Evolutionary conservation across 2,113 vertebrate species (phyloP).

Genomic region (Butorides virescens): DNA sequence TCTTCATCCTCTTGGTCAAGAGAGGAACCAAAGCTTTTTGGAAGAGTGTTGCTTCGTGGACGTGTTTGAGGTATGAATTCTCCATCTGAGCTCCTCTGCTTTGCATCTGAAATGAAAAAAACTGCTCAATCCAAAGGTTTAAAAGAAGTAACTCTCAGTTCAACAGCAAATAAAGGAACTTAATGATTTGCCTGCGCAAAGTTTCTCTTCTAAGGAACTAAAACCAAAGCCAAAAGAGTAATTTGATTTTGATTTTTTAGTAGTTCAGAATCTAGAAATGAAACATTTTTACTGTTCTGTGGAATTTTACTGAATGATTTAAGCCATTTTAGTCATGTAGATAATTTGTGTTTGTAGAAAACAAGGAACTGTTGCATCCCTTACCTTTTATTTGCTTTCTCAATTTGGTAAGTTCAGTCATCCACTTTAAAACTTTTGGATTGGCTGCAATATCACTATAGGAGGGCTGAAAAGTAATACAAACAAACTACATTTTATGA

Average conservation of each 20-base stretch:
- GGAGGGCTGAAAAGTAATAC: slow-evolving; percentile 81
- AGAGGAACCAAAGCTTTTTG: slow-evolving; percentile 97
- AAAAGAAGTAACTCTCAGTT: background rate
- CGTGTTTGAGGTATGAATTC: slow-evolving; percentile 89
- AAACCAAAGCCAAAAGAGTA: background rate
- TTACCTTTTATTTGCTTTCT: slow-evolving; percentile 97
- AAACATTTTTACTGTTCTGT: background rate
- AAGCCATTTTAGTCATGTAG: background rate
- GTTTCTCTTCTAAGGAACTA: background rate
- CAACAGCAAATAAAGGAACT: background rate
- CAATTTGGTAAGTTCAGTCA: slow-evolving; percentile 96
- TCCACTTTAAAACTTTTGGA: slow-evolving; percentile 97
- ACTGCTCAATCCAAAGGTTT: background rate
- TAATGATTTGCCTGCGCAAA: background rate
- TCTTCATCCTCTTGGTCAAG: slow-evolving; percentile 84
- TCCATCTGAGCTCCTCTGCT: slow-evolving; percentile 86
- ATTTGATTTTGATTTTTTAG: background rate
- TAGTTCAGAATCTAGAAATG: background rate
- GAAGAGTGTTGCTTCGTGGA: slow-evolving; percentile 95
- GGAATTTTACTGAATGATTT: background rate
- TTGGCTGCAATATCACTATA: slow-evolving; percentile 95
- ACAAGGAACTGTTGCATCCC: background rate
- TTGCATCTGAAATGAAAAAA: slow-evolving; percentile 81
- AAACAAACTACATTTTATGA: background rate
- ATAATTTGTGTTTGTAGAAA: background rate